Evolutionary conservation across 2,113 vertebrate genomes (phyloP).

Genomic region (Pedetes capensis): DNA sequence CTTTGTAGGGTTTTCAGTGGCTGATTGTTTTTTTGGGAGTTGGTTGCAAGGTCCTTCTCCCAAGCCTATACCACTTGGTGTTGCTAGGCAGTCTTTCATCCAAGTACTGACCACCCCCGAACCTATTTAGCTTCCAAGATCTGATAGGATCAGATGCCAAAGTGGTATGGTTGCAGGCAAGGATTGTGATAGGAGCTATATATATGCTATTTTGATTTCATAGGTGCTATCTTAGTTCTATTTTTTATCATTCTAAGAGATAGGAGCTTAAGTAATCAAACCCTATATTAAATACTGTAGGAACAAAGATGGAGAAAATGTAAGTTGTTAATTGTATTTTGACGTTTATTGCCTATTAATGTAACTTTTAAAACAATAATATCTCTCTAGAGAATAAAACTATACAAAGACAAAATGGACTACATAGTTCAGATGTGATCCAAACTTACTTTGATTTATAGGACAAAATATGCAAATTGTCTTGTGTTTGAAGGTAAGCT

Average conservation of each 20-base stretch:
- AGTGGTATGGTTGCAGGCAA: no score
- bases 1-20: no score
- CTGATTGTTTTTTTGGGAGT: no score
- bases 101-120: no score
- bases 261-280: not conserved
- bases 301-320: not conserved
- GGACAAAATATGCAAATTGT: not conserved
- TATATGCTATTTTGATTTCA: not conserved
- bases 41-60: no score
- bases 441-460: constrained; percentile 5
- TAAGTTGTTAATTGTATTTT: not conserved
- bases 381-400: not conserved
- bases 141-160: no score
- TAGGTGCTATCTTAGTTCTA: not conserved
- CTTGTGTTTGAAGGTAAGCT: not conserved
- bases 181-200: not conserved
- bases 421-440: not conserved
- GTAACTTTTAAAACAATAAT: not conserved
- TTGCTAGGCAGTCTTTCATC: no score
- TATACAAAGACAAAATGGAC: not conserved
- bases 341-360: not conserved
- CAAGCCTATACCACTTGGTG: no score
- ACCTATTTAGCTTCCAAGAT: no score
- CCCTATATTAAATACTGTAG: not conserved
- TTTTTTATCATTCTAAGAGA: not conserved